Conservation (phyloP, 2,113 vertebrate species). For the Myiagra hebetior region DNA sequence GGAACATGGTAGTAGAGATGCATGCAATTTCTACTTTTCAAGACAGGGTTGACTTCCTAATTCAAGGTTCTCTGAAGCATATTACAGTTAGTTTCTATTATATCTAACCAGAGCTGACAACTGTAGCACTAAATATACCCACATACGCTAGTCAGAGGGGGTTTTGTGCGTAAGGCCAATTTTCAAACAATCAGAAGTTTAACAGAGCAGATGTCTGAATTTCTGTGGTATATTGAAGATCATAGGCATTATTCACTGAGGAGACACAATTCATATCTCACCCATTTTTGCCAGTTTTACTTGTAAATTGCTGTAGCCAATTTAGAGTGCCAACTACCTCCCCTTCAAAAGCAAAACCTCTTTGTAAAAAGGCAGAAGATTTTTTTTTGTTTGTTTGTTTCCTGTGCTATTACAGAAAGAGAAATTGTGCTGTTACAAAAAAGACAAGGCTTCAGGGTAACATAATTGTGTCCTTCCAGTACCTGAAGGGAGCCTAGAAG, state of each 20-base stretch:
- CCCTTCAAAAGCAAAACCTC: not conserved
- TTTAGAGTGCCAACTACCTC: not conserved
- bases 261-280: not conserved
- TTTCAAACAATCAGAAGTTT: conserved; percentile 17
- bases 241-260: not conserved
- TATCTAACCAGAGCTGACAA: not conserved
- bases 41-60: not conserved
- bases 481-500: not conserved
- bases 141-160: not conserved
- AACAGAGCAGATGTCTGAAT: conserved; percentile 12
- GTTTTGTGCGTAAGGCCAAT: not conserved
- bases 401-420: not conserved
- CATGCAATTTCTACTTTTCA: not conserved
- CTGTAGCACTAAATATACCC: not conserved
- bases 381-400: not conserved
- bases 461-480: not conserved
- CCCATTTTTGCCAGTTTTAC: not conserved
- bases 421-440: not conserved
- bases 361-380: not conserved
- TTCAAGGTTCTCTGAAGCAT: not conserved
- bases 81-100: not conserved
- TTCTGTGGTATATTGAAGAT: not conserved
- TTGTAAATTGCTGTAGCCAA: not conserved
- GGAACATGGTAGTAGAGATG: not conserved
- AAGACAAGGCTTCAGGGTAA: not conserved